phyloP scores from a whole-genome alignment of 2,888 invertebrate species.

The Acleris sparsana region DNA sequence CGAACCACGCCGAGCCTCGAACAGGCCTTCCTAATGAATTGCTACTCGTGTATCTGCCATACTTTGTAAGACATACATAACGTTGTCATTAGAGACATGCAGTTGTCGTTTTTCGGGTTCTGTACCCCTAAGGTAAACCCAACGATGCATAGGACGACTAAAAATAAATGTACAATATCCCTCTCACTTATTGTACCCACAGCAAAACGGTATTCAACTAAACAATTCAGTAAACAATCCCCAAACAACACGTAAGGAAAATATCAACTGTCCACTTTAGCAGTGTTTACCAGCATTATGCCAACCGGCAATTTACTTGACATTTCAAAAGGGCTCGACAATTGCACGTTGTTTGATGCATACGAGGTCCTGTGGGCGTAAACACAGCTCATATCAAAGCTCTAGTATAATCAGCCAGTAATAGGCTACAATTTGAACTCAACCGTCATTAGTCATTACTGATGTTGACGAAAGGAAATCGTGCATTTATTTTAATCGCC shows the following conservation, averaged over 20 bases:
- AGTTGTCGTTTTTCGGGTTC: not conserved
- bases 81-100: slow-evolving; percentile 7
- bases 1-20: slow-evolving; percentile 47
- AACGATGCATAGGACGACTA: no score
- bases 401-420: slow-evolving; percentile 42
- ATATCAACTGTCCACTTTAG: slow-evolving; percentile 27
- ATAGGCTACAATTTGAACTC: slow-evolving; percentile 52
- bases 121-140: no score
- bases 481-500: not conserved
- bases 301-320: slow-evolving; percentile 60
- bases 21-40: slow-evolving; percentile 33
- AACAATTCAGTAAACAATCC: slow-evolving; percentile 1
- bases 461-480: slow-evolving; percentile 14
- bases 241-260: slow-evolving; percentile 7
- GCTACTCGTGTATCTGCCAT: slow-evolving; percentile 23
- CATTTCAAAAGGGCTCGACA: slow-evolving; percentile 67
- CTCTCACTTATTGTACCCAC: no score
- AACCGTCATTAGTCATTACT: slow-evolving; percentile 30
- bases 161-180: no score
- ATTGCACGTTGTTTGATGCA: slow-evolving; percentile 64
- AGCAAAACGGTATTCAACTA: not conserved
- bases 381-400: slow-evolving; percentile 43
- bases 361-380: slow-evolving; percentile 42
- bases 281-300: slow-evolving; percentile 55
- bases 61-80: slow-evolving; percentile 34